Evolutionary conservation across 2,888 invertebrate genomes (phyloP), one percentile per base, ranked within the genome.

Genomic region (Cryptus viduatorius): DNA sequence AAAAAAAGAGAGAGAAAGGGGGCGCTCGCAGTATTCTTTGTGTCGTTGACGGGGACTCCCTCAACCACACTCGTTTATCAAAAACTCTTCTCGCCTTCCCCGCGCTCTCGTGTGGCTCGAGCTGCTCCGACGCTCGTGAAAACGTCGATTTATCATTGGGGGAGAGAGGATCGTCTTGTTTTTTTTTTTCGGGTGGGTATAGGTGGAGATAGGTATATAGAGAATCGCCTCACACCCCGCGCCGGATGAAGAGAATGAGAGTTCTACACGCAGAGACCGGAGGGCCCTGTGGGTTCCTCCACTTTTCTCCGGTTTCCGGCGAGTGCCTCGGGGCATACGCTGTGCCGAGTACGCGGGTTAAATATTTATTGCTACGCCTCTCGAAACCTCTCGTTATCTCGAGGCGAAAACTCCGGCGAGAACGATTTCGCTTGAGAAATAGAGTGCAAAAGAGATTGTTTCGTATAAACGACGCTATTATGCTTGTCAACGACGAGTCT

Each of bases 121-220:
- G 69, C 64, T 48, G 53, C 65, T 50, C 71, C 78, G 79, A 72
- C 71, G 80, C 73, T 79, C 56, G 78, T 69, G 82, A 79, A 86
- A 84, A 84, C 64, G 83, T 79, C 86, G 82, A 87, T 87, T 87
- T 85, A 87, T 86, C 87, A 84, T 81, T 76, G 69, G 73, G 78
- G 5, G 61, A 76, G 69, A 75, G 42, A 73, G 16, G 65, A 16
- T 59, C 79, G 59, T 73, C 73, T 64, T 68, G 78, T 69, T 53
- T 53, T 59, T 19, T 73, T 53, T 53, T 61, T 19, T 37, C 37
- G 29, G 19, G 31, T 42, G 53, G 31, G 78, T 24, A 37, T 29
- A 16, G 44, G 16, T n/a, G 46, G 44, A 16, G 53, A 19, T 16
- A 53, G 73, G 64, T 59, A 59, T 24, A 14, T 7, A 19, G 29